A percentile compares a stretch with the other conserved stretches of the same genome.
phyloP scores from a whole-genome alignment of 2,888 invertebrate species.

The Heliconius erato region DNA sequence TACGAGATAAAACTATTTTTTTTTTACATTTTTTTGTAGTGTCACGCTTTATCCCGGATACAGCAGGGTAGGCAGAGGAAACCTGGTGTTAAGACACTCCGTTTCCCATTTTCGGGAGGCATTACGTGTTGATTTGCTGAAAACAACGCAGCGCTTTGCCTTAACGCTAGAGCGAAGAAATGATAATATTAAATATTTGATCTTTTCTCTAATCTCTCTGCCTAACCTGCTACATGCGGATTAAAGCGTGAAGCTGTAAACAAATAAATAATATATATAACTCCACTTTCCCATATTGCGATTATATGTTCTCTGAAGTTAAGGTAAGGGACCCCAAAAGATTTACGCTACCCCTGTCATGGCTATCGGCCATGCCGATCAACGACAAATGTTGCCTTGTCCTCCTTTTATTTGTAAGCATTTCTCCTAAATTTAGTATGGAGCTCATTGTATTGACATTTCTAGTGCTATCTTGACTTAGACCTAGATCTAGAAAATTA shows the following conservation, averaged over 20 bases:
- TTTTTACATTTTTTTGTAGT: too few species aligned
- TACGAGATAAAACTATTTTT: slow-evolving; percentile 25
- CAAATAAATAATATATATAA: background rate
- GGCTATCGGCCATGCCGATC: slow-evolving; percentile 60
- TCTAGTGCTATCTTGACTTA: background rate
- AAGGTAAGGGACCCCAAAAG: slow-evolving; percentile 54
- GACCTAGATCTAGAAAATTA: background rate
- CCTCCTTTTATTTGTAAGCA: slow-evolving; percentile 27
- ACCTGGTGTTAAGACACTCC: too few species aligned
- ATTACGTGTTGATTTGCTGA: too few species aligned
- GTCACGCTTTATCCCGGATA: too few species aligned
- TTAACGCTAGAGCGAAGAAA: too few species aligned
- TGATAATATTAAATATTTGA: too few species aligned
- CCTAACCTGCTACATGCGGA: too few species aligned
- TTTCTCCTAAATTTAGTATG: slow-evolving; percentile 8
- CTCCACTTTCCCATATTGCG: background rate
- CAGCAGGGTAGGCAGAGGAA: too few species aligned
- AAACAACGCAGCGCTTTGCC: too few species aligned
- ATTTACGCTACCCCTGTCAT: slow-evolving; percentile 59
- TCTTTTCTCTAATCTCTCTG: too few species aligned
- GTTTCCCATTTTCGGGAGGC: too few species aligned
- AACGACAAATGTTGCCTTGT: slow-evolving; percentile 61
- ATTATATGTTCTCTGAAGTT: slow-evolving; percentile 20
- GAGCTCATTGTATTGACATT: background rate
- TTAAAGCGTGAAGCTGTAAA: too few species aligned